phyloP scores from a whole-genome alignment of 2,888 invertebrate genomes.

The Chrysopilus asiliformis region DNA sequence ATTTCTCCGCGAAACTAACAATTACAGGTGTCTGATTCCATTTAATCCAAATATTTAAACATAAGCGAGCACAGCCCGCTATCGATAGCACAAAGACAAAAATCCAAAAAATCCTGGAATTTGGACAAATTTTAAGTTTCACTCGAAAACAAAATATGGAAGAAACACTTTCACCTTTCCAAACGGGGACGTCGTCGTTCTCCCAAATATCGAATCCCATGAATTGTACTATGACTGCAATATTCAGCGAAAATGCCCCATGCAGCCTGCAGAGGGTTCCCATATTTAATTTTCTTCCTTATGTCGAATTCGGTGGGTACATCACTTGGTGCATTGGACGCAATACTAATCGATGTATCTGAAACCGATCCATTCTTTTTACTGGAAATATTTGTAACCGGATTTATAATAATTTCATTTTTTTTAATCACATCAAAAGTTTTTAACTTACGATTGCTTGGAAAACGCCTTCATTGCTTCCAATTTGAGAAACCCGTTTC shows the following conservation, averaged over 20 bases:
- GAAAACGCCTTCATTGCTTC: no score
- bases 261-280: conserved; percentile 3
- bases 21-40: conserved; percentile 50
- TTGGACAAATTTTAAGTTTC: no score
- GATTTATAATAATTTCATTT: no score
- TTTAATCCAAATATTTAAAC: conserved; percentile 45
- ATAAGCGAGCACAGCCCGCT: conserved; percentile 40
- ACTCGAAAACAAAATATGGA: no score
- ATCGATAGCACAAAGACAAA: conserved; percentile 41
- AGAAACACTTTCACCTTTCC: no score
- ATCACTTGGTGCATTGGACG: conserved; percentile 8
- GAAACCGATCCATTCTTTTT: no score
- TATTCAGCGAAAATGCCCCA: conserved; percentile 39
- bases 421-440: no score
- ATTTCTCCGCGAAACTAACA: conserved; percentile 50
- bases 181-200: conserved; percentile 35
- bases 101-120: conserved; percentile 44
- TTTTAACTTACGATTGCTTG: no score
- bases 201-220: conserved; percentile 42
- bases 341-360: no score
- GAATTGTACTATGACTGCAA: conserved; percentile 40
- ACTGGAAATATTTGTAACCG: no score
- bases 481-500: no score
- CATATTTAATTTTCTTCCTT: conserved; percentile 3
- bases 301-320: conserved; percentile 1